Conservation (phyloP, 2,113 vertebrate species). For the Mesocricetus auratus region DNA sequence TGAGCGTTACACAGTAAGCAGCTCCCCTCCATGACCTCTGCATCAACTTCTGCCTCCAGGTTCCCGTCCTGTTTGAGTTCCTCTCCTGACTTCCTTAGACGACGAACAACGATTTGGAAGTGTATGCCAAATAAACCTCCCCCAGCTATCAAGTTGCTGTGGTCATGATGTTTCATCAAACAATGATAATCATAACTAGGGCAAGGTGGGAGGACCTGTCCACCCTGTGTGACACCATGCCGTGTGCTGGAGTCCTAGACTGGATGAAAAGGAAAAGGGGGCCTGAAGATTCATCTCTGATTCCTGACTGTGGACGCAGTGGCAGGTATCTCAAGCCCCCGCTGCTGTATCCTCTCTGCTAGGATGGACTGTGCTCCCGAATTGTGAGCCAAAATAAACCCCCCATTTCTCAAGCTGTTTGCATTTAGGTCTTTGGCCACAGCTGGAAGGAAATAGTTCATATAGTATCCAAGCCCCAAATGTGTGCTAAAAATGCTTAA, state of each 20-base stretch:
- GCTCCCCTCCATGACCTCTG: no score
- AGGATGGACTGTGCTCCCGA: not conserved
- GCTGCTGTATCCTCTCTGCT: not conserved
- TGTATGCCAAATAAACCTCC: not conserved
- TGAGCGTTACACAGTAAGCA: not conserved
- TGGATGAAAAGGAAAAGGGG: not conserved
- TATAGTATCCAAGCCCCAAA: not conserved
- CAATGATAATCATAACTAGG: not conserved
- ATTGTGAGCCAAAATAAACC: not conserved
- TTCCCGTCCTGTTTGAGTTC: not conserved
- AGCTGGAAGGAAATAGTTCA: not conserved
- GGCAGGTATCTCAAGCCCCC: not conserved
- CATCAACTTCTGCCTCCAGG: not conserved
- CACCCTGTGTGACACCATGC: not conserved
- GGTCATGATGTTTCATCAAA: not conserved
- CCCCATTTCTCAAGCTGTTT: not conserved
- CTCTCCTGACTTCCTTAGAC: not conserved
- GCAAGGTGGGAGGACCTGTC: no score
- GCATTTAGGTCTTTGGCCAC: not conserved
- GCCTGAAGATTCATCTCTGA: not conserved
- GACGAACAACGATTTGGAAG: not conserved
- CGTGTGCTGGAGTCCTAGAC: accelerated
- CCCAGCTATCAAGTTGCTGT: not conserved
- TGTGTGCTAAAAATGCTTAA: not conserved
- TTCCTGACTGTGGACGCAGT: not conserved